A percentile compares a stretch with the other conserved stretches of the same genome.
These are phyloP conservation scores for Anguilla obscura DNA, from an alignment of 2,797 vertebrate genomes.

Conservation along the genomic window DNA sequence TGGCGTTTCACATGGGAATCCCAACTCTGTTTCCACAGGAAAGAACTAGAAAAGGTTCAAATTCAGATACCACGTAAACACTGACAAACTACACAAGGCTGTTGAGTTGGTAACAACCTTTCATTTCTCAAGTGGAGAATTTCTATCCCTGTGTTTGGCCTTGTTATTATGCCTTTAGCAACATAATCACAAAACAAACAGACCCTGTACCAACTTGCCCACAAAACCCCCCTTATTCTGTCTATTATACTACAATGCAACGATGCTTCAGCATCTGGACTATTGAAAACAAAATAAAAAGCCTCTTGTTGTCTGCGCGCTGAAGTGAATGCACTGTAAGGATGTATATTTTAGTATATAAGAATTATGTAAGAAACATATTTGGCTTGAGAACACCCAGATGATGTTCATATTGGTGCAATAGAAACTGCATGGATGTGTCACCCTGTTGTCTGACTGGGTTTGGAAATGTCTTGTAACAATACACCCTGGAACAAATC, in stretches of 20 bases:
- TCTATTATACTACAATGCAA: background rate
- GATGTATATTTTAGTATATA: no score
- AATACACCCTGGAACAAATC: no score
- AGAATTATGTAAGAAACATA: no score
- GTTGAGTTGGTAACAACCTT: background rate
- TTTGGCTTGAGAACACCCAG: no score
- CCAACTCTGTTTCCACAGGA: background rate
- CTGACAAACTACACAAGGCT: conserved; percentile 8
- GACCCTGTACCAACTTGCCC: background rate
- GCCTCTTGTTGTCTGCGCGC: background rate
- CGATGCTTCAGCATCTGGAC: background rate
- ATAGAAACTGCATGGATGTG: no score
- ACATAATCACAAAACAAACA: background rate
- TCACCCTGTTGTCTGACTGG: no score
- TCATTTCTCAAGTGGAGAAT: background rate
- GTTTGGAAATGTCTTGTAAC: no score
- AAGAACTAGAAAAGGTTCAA: background rate
- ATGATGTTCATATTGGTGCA: no score
- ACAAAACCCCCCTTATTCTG: background rate
- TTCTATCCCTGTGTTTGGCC: background rate
- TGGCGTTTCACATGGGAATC: background rate
- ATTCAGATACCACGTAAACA: conserved; percentile 5
- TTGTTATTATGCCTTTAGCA: background rate
- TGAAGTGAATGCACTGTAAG: background rate
- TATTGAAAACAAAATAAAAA: background rate